Evolutionary conservation across 2,113 vertebrate genomes (phyloP), one percentile per base, ranked within the genome.

Genomic region (Odontesthes bonariensis): DNA sequence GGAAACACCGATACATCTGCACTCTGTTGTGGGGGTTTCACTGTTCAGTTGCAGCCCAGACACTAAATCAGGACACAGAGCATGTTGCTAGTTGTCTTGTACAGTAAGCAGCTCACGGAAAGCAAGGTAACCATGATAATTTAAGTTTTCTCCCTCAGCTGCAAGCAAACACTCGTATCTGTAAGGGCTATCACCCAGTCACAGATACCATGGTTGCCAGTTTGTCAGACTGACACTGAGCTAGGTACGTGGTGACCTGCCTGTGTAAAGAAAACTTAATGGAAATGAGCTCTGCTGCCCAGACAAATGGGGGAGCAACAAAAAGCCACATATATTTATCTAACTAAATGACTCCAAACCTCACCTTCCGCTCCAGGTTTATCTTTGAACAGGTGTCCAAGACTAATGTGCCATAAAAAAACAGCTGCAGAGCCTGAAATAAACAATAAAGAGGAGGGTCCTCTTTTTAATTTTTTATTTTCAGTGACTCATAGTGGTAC

Each of bases 111-210:
- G 81, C 83, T 90, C 81, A 71, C 31, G 71, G 77, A 81, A 75
- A 82, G 66, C n/a, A 61, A 70, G 38, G 23, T n/a, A 49, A 27
- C 52, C n/a, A 54, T 61, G 78, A 84, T 62, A 81, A 73, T 57
- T 51, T 53, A 75, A 16, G 49, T 77, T 81, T 40, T 69, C 74
- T 33, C 54, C 53, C 42, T 70, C 64, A 22, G 8, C 79, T 79
- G 61, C 64, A 78, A 77, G 75, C 56, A 77, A 83, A 80, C 66
- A 53, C 49, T 83, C 42, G 75, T 86, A 38, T n/a, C n/a, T 23
- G 14, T 27, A 83, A 89, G 38, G 66, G 70, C 56, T 23, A 23
- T 86, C 84, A 88, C 86, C 83, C 83, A 84, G 90, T 88, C 84
- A 90, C 65, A 71, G 59, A 75, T 14, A 47, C 42, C 46, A 44